phyloP scores from a whole-genome alignment of 1,140 invertebrate species.

The Drosophila hydei region DNA sequence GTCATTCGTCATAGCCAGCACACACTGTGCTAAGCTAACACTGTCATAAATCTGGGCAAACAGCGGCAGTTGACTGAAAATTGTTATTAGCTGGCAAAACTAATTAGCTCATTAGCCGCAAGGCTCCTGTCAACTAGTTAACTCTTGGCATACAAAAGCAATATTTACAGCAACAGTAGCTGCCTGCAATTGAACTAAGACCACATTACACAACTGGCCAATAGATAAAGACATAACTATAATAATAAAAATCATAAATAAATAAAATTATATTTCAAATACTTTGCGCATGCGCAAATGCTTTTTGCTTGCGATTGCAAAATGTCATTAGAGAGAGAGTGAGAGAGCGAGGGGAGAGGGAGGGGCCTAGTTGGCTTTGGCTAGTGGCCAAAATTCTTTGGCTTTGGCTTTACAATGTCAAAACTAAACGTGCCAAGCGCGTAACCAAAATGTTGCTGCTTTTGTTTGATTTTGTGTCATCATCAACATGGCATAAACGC shows the following conservation, averaged over 20 bases:
- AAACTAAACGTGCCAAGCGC: constrained; percentile 66
- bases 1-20: neutral
- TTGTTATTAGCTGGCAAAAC: constrained; percentile 18
- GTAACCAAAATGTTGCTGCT: constrained; percentile 13
- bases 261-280: constrained; percentile 13
- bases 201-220: constrained; percentile 40
- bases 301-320: constrained; percentile 49
- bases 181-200: too few species aligned
- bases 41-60: constrained; percentile 33
- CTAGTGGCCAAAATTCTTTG: constrained; percentile 61
- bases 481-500: constrained; percentile 35
- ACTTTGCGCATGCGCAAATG: constrained; percentile 68
- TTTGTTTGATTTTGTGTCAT: constrained; percentile 51
- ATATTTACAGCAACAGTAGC: neutral
- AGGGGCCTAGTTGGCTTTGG: constrained; percentile 15
- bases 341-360: neutral
- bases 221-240: constrained; percentile 42
- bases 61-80: constrained; percentile 1
- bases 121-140: constrained; percentile 17
- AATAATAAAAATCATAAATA: constrained; percentile 43
- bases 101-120: constrained; percentile 43
- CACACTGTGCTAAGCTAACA: neutral
- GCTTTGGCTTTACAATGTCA: constrained; percentile 66
- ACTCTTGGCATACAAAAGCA: constrained; percentile 30
- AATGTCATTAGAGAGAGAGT: constrained; percentile 30